These are phyloP conservation scores for Pararge aegeria DNA, from an alignment of 1,140 invertebrate species.

Conservation along the genomic window DNA sequence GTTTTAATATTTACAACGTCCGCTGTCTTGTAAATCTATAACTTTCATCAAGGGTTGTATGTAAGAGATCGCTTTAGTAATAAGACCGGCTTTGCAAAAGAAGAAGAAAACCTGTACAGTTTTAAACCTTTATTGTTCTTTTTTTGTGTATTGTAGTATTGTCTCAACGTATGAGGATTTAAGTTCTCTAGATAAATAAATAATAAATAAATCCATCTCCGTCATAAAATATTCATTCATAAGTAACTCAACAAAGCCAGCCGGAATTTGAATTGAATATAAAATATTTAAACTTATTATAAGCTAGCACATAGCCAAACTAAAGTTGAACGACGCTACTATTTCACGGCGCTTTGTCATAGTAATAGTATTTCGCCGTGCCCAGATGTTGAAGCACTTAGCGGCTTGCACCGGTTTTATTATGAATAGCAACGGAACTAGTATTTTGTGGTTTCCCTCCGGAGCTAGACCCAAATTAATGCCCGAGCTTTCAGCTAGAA, in stretches of 20 bases:
- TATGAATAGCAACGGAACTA: conserved; percentile 76
- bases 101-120: too few relatives aligned
- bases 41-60: too few relatives aligned
- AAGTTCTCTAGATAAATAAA: too few relatives aligned
- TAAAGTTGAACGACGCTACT: conserved; percentile 37
- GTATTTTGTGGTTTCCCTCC: conserved; percentile 73
- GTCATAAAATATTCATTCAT: too few relatives aligned
- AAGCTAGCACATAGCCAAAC: conserved; percentile 23
- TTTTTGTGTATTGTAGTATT: too few relatives aligned
- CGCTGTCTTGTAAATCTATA: too few relatives aligned
- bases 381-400: conserved; percentile 75
- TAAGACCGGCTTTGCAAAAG: too few relatives aligned
- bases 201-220: too few relatives aligned
- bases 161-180: too few relatives aligned
- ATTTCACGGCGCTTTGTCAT: conserved; percentile 66
- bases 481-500: conserved; percentile 71
- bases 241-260: conserved; percentile 2
- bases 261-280: conserved; percentile 17
- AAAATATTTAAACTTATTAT: conserved; percentile 25
- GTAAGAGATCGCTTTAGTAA: too few relatives aligned
- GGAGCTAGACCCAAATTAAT: conserved; percentile 75
- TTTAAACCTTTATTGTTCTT: too few relatives aligned
- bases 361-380: conserved; percentile 66
- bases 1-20: too few relatives aligned
- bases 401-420: conserved; percentile 72